A percentile compares a stretch with the other conserved stretches of the same genome.
Evolutionary conservation across 2,113 vertebrate species (phyloP).

Genomic region (Chlamydotis undulata): DNA sequence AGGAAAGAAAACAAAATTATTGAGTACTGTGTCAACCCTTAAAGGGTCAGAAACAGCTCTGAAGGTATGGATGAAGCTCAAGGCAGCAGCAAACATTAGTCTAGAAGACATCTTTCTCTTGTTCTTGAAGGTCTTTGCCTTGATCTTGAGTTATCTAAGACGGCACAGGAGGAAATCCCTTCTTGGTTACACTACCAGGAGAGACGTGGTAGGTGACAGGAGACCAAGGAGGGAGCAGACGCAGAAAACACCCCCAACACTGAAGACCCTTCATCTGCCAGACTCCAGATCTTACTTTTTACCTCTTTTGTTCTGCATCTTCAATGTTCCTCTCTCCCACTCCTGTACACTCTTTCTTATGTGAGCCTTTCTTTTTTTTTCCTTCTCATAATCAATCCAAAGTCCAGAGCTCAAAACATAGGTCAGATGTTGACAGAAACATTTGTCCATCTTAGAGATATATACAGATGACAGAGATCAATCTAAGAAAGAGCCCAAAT

Average conservation of each 20-base stretch:
- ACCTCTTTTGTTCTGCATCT: neutral
- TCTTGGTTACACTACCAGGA: neutral
- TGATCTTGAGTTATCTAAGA: neutral
- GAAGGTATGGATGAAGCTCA: neutral
- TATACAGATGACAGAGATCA: neutral
- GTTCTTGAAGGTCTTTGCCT: neutral
- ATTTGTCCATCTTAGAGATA: neutral
- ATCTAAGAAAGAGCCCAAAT: neutral
- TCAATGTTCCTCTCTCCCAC: neutral
- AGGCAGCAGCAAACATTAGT: neutral
- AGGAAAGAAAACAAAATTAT: neutral
- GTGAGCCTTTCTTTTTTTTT: neutral
- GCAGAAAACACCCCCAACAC: neutral
- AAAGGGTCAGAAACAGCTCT: neutral
- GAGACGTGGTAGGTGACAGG: neutral
- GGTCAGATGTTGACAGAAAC: neutral
- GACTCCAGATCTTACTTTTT: neutral
- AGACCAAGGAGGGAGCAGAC: neutral
- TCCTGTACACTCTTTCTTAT: neutral
- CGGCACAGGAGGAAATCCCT: neutral
- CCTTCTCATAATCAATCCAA: neutral
- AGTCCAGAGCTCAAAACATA: neutral
- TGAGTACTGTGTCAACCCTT: neutral
- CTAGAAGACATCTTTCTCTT: neutral
- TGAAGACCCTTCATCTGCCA: neutral